Evolutionary conservation across 2,888 invertebrate species (phyloP).

Genomic region (Lasioglossum pauxillum): DNA sequence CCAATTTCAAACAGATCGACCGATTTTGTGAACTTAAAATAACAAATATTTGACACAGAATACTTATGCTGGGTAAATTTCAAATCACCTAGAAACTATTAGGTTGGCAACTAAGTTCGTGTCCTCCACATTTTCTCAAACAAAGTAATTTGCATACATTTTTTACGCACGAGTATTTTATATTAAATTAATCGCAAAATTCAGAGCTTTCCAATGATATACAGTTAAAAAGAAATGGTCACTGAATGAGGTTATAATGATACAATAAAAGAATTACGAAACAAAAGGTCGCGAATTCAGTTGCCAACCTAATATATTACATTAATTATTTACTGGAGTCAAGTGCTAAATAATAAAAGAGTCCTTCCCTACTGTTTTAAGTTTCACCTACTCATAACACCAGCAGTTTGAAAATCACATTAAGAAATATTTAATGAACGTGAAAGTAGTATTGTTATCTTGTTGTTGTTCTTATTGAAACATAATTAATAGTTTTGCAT

Average conservation of each 20-base stretch:
- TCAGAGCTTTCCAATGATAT: too few relatives aligned
- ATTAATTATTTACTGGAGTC: too few relatives aligned
- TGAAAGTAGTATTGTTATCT: not conserved
- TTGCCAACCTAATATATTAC: too few relatives aligned
- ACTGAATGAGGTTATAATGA: too few relatives aligned
- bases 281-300: too few relatives aligned
- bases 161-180: too few relatives aligned
- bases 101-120: too few relatives aligned
- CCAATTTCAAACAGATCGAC: not conserved
- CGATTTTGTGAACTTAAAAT: not conserved
- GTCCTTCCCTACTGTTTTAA: not conserved
- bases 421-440: not conserved
- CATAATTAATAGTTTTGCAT: not conserved
- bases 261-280: too few relatives aligned
- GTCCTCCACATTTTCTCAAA: too few relatives aligned
- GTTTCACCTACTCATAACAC: not conserved
- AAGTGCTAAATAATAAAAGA: not conserved
- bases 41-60: not conserved
- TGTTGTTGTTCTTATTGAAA: not conserved
- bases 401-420: not conserved
- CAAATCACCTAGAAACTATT: not conserved
- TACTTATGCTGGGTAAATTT: not conserved
- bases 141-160: too few relatives aligned
- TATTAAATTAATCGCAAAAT: too few relatives aligned
- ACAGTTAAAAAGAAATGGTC: too few relatives aligned